Evolutionary conservation across 2,797 vertebrate genomes (phyloP).

Genomic region (Corythornis leucogaster): DNA sequence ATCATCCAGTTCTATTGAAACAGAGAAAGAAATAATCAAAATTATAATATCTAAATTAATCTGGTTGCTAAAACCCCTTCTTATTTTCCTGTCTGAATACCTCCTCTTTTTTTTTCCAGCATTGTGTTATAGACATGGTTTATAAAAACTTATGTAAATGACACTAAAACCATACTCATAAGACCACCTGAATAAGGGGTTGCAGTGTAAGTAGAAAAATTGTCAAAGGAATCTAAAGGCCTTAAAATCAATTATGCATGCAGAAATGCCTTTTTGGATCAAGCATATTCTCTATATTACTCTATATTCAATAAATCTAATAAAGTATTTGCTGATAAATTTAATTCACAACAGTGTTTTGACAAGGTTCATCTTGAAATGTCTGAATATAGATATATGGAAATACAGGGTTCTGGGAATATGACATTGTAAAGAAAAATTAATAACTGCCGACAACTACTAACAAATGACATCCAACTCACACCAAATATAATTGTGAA

Average conservation of each 20-base stretch:
- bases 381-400: background rate
- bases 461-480: background rate
- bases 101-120: background rate
- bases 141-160: background rate
- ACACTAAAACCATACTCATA: background rate
- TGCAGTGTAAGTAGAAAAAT: background rate
- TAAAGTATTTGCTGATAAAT: background rate
- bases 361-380: background rate
- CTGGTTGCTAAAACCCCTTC: background rate
- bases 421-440: background rate
- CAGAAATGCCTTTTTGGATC: accelerated
- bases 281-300: background rate
- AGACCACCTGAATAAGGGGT: background rate
- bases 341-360: background rate
- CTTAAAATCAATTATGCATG: background rate
- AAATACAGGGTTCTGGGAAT: background rate
- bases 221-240: background rate
- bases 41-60: background rate
- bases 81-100: background rate
- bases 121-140: background rate
- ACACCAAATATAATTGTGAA: background rate
- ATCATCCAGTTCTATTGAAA: background rate
- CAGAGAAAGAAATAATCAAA: background rate
- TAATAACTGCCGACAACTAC: background rate
- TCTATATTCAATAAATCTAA: background rate